These are phyloP conservation scores for Ceyx melanurus DNA, from an alignment of 2,113 vertebrate species.

Conservation along the genomic window DNA sequence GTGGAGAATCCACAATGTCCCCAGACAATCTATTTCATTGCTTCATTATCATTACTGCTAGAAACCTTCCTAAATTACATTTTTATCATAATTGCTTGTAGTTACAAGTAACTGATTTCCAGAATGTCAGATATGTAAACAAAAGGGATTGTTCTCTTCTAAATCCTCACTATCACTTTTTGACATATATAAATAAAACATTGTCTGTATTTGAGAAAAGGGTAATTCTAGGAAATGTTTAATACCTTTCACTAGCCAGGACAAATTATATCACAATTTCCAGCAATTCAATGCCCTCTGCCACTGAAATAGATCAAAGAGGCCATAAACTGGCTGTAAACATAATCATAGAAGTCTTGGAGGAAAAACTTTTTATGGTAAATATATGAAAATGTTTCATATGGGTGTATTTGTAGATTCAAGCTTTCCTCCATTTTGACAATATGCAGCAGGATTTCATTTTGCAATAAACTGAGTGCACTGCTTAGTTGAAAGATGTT, in stretches of 20 bases:
- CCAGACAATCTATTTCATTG: constrained; percentile 40
- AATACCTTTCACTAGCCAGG: not conserved
- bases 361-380: not conserved
- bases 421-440: not conserved
- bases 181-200: not conserved
- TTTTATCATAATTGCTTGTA: constrained; percentile 30
- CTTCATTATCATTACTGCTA: constrained; percentile 41
- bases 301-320: not conserved
- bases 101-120: not conserved
- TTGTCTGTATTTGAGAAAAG: not conserved
- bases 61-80: constrained; percentile 22
- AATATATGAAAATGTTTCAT: not conserved
- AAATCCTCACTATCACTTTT: not conserved
- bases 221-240: not conserved
- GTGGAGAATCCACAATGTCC: constrained; percentile 24
- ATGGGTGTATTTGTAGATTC: not conserved
- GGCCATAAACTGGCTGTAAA: not conserved
- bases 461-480: not conserved
- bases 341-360: not conserved
- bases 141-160: not conserved
- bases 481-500: not conserved
- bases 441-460: not conserved
- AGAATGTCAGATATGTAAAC: constrained; percentile 4
- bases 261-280: not conserved
- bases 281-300: not conserved